These are phyloP conservation scores for Calephelis perditalis DNA, from an alignment of 2,888 invertebrate genomes.

Conservation along the genomic window DNA sequence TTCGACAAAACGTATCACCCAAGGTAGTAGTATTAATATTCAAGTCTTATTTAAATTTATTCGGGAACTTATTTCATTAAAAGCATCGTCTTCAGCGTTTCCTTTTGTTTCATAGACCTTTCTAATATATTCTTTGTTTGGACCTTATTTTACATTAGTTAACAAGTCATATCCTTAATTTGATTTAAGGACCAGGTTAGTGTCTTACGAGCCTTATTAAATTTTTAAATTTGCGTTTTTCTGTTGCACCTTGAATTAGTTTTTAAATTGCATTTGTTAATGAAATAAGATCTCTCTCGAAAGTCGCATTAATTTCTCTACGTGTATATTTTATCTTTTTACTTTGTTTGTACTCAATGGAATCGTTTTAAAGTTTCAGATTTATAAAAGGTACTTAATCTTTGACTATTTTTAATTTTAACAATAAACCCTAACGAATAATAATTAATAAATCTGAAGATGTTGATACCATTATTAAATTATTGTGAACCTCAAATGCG, in stretches of 20 bases:
- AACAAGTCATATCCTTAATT: too few species aligned
- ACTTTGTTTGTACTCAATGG: conserved; percentile 45
- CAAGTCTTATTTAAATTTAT: conserved; percentile 42
- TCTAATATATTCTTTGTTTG: conserved; percentile 21
- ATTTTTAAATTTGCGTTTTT: neutral
- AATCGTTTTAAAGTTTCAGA: conserved; percentile 65
- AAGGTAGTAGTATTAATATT: conserved; percentile 74
- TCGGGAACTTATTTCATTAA: conserved; percentile 48
- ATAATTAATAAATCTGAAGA: conserved; percentile 52
- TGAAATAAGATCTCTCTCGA: conserved; percentile 57
- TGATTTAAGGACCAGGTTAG: neutral
- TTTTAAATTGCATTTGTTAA: conserved; percentile 12
- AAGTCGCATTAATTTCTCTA: conserved; percentile 34
- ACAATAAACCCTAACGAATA: conserved; percentile 67
- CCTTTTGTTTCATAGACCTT: conserved; percentile 30
- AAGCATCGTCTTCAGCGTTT: conserved; percentile 24
- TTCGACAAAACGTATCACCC: conserved; percentile 59
- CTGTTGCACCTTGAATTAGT: neutral
- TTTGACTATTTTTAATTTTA: conserved; percentile 48
- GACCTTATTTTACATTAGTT: too few species aligned
- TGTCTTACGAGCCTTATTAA: neutral
- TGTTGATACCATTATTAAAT: conserved; percentile 49
- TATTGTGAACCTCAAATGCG: conserved; percentile 14
- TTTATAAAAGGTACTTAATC: conserved; percentile 62
- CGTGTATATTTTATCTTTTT: conserved; percentile 45